These are phyloP conservation scores for Diarsia brunnea DNA, from an alignment of 2,888 invertebrate genomes.

Conservation along the genomic window DNA sequence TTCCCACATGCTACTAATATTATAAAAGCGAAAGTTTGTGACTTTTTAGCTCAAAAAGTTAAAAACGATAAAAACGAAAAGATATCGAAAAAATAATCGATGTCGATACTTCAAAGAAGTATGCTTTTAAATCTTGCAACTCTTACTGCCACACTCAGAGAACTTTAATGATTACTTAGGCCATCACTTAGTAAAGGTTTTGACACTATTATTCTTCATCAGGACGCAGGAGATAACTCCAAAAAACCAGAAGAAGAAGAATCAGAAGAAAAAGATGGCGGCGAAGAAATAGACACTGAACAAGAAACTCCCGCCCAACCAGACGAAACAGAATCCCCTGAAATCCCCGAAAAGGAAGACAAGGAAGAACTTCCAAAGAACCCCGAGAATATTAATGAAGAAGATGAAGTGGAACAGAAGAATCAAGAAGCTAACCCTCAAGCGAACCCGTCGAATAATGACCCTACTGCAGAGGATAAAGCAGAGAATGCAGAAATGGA, in stretches of 20 bases:
- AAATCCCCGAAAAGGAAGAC: slow-evolving; percentile 74
- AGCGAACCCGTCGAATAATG: slow-evolving; percentile 87
- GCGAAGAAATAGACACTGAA: slow-evolving; percentile 59
- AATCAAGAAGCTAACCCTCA: slow-evolving; percentile 88
- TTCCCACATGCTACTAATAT: too few relatives aligned
- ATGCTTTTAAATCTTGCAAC: too few relatives aligned
- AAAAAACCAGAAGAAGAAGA: slow-evolving; percentile 58
- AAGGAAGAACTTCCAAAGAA: slow-evolving; percentile 85
- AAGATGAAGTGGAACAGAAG: slow-evolving; percentile 85
- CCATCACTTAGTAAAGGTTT: too few relatives aligned
- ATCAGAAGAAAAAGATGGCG: slow-evolving; percentile 65
- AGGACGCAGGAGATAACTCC: slow-evolving; percentile 72
- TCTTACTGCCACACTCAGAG: too few relatives aligned
- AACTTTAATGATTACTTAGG: too few relatives aligned
- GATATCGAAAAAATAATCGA: too few relatives aligned
- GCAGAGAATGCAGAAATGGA: slow-evolving; percentile 89
- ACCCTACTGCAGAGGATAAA: slow-evolving; percentile 86
- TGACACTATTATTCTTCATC: slow-evolving; percentile 15
- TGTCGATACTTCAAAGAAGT: not conserved
- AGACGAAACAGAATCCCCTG: slow-evolving; percentile 74
- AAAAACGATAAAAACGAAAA: too few relatives aligned
- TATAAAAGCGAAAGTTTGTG: too few relatives aligned
- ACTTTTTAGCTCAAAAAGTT: too few relatives aligned
- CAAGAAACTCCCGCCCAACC: slow-evolving; percentile 71
- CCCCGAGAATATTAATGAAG: slow-evolving; percentile 83